These are phyloP conservation scores for Pituophis catenifer DNA, from an alignment of 2,113 vertebrate species.

Conservation along the genomic window DNA sequence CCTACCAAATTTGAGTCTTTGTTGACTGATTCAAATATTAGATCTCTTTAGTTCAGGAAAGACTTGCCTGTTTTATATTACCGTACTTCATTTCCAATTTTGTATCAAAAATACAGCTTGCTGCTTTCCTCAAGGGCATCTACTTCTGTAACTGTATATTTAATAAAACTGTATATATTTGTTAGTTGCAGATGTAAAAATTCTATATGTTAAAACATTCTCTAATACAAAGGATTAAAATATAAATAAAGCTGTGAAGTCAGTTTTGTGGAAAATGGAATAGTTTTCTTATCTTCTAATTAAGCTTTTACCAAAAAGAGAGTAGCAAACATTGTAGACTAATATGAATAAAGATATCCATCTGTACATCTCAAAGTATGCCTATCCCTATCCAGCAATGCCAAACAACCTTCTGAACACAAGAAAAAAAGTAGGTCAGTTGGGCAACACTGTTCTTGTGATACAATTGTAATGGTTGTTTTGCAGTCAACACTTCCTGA, in stretches of 20 bases:
- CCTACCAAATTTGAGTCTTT: neutral
- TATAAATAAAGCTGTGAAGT: conserved; percentile 29
- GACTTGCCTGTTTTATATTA: neutral
- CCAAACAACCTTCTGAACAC: conserved; percentile 70
- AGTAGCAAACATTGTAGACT: conserved; percentile 62
- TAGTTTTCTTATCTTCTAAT: conserved; percentile 34
- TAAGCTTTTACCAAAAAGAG: conserved; percentile 48
- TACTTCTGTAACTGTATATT: neutral
- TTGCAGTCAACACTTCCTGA: conserved; percentile 31
- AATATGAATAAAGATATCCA: conserved; percentile 60
- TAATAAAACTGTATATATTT: neutral
- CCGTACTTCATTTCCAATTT: neutral
- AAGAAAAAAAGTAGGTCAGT: conserved; percentile 74
- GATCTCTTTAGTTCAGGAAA: neutral
- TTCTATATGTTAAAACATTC: neutral
- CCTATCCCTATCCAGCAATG: conserved; percentile 60
- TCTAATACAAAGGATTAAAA: neutral
- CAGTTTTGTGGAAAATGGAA: conserved; percentile 33
- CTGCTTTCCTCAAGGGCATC: neutral
- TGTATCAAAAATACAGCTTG: neutral
- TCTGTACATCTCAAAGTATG: conserved; percentile 52
- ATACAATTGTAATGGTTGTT: conserved; percentile 38
- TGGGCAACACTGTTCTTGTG: conserved; percentile 52
- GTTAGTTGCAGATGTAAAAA: neutral
- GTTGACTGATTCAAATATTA: neutral